phyloP scores from a whole-genome alignment of 2,113 vertebrate genomes.

The Chloebia gouldiae region DNA sequence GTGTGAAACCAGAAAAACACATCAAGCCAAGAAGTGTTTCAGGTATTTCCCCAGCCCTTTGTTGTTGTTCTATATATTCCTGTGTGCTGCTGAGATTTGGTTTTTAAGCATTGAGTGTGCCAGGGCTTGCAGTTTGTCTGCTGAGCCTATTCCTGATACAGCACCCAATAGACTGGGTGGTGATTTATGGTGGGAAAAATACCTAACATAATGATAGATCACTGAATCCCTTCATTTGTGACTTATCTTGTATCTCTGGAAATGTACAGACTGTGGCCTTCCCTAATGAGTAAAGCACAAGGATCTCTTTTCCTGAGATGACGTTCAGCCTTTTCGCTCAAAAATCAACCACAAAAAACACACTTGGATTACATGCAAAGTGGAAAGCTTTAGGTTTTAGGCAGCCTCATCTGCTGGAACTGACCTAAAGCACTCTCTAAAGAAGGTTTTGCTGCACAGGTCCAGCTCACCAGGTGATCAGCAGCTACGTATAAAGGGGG shows the following conservation, averaged over 20 bases:
- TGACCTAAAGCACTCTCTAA: background rate
- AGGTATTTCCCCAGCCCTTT: background rate
- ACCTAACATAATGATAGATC: background rate
- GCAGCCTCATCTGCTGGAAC: background rate
- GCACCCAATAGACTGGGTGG: background rate
- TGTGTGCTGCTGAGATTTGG: background rate
- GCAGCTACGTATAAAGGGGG: background rate
- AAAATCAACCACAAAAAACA: background rate
- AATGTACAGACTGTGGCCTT: background rate
- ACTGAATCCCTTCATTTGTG: background rate
- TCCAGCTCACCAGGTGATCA: background rate
- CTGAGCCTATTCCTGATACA: background rate
- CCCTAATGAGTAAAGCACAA: fast-evolving
- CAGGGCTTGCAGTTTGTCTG: background rate
- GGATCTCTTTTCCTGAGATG: background rate
- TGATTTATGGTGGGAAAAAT: background rate
- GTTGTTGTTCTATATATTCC: background rate
- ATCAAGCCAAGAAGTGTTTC: background rate
- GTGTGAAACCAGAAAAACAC: background rate
- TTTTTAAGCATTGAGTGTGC: background rate
- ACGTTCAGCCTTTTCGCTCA: background rate
- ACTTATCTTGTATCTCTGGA: background rate
- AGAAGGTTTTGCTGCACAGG: background rate
- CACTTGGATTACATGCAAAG: background rate
- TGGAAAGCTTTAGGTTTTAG: background rate